phyloP scores from a whole-genome alignment of 2,888 invertebrate genomes.

The Tolmerus cingulatus region DNA sequence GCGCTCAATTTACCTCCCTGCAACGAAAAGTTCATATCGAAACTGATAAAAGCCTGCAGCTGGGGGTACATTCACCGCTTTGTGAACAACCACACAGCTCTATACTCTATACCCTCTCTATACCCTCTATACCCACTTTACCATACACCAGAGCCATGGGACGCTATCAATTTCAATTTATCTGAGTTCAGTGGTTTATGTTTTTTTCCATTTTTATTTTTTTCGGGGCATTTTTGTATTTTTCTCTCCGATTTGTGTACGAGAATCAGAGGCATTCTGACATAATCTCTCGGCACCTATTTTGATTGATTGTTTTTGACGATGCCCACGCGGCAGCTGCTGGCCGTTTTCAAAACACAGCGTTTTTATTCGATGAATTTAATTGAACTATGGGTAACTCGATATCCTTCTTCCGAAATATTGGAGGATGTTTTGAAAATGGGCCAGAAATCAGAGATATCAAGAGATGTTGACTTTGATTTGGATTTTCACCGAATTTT shows the following conservation, averaged over 20 bases:
- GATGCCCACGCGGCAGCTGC: background rate
- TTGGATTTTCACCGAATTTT: background rate
- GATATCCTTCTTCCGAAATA: background rate
- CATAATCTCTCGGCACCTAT: conserved; percentile 32
- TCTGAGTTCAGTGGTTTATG: conserved; percentile 38
- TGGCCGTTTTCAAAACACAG: background rate
- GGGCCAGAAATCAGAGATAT: background rate
- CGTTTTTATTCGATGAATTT: background rate
- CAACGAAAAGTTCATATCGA: conserved; percentile 34
- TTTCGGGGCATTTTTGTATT: background rate
- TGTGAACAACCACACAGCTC: background rate
- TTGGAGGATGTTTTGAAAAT: background rate
- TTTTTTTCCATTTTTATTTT: background rate
- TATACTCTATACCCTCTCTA: background rate
- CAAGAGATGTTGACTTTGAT: background rate
- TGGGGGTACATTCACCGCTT: background rate
- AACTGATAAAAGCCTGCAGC: conserved; percentile 36
- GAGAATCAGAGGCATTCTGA: background rate
- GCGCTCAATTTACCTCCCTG: background rate
- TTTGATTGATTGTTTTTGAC: conserved; percentile 21
- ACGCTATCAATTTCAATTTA: conserved; percentile 40
- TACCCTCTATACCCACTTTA: background rate
- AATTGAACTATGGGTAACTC: background rate
- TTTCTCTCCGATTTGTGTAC: conserved; percentile 8
- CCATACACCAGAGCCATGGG: background rate